Conservation (phyloP, 2,888 invertebrate genomes). For the Mimachlamys varia region DNA sequence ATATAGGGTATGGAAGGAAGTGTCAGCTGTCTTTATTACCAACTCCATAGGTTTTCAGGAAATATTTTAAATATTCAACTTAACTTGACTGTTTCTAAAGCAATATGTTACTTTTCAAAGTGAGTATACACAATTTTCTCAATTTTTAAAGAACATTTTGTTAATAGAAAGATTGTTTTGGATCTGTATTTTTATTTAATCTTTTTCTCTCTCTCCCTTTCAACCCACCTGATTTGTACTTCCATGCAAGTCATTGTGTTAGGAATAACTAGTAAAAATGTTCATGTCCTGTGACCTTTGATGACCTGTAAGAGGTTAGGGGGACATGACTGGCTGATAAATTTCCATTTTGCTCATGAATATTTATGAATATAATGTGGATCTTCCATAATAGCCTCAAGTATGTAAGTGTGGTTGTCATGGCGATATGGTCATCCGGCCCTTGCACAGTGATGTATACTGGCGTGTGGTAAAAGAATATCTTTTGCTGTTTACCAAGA, state of each 20-base stretch:
- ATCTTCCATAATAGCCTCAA: conserved; percentile 29
- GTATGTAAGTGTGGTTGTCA: not conserved
- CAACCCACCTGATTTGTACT: not conserved
- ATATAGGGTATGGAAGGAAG: too few relatives aligned
- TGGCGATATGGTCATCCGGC: not conserved
- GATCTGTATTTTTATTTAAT: not conserved
- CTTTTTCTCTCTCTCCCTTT: not conserved
- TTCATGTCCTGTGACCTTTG: not conserved
- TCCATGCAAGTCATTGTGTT: conserved; percentile 24
- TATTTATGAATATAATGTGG: conserved; percentile 7
- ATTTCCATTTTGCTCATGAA: conserved; percentile 32
- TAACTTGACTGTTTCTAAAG: not conserved
- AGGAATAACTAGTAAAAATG: not conserved
- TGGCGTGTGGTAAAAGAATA: not conserved
- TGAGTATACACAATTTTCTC: not conserved
- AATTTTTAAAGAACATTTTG: not conserved
- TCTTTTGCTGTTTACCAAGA: not conserved
- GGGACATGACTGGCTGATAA: not conserved
- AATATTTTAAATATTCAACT: not conserved
- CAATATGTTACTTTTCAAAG: not conserved
- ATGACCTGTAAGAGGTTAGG: not conserved
- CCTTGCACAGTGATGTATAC: conserved; percentile 6
- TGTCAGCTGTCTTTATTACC: too few relatives aligned
- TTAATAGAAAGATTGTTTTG: not conserved
- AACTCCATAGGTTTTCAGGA: too few relatives aligned